Evolutionary conservation across 2,113 vertebrate species (phyloP).

Genomic region (Oophaga pumilio): DNA sequence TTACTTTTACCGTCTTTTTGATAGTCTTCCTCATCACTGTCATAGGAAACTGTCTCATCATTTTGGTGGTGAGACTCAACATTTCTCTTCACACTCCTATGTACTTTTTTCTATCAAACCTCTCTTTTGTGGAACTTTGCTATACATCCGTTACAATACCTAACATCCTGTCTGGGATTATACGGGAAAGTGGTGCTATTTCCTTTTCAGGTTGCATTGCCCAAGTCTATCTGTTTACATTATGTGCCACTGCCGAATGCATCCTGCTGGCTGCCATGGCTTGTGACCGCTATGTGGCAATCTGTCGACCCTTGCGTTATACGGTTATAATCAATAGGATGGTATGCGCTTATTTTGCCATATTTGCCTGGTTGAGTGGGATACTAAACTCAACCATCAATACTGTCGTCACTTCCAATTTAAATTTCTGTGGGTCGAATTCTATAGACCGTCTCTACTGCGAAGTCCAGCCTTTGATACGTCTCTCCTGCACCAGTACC

Average conservation of each 20-base stretch:
- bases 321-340: background rate
- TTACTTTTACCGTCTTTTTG: constrained; percentile 18
- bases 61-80: constrained; percentile 19
- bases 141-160: constrained; percentile 40
- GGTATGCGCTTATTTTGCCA: constrained; percentile 2
- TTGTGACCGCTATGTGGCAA: constrained; percentile 31
- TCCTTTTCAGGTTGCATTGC: constrained; percentile 33
- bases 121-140: constrained; percentile 35
- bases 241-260: constrained; percentile 40
- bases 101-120: constrained; percentile 40
- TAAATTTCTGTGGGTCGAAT: constrained; percentile 9
- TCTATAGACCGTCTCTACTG: constrained; percentile 4
- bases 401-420: background rate
- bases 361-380: constrained; percentile 24
- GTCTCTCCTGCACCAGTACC: constrained; percentile 35
- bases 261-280: constrained; percentile 40
- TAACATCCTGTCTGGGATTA: background rate
- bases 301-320: constrained; percentile 16
- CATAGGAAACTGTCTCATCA: constrained; percentile 36
- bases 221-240: constrained; percentile 37
- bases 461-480: constrained; percentile 31
- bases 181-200: background rate
- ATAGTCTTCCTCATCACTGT: constrained; percentile 21
- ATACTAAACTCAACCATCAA: constrained; percentile 26
- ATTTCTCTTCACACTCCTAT: constrained; percentile 32